phyloP scores from a whole-genome alignment of 2,113 vertebrate genomes.

The Peromyscus leucopus region DNA sequence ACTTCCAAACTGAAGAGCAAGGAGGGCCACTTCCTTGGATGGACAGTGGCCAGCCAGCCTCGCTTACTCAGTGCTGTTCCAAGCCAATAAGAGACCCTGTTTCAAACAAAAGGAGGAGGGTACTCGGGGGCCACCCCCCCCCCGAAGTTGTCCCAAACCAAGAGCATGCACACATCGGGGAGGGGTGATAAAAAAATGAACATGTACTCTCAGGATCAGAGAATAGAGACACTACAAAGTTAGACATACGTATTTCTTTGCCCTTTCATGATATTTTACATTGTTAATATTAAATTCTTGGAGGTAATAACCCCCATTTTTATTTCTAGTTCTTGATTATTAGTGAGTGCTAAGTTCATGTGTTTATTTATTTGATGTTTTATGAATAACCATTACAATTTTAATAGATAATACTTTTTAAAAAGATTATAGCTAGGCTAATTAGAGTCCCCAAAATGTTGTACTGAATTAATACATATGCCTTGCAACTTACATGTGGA shows the following conservation, averaged over 20 bases:
- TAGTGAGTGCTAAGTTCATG: neutral
- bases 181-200: no score
- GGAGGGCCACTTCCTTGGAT: no score
- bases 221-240: no score
- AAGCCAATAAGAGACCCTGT: neutral
- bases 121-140: no score
- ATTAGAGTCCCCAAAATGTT: neutral
- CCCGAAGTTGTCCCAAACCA: no score
- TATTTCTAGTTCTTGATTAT: slow-evolving; percentile 17
- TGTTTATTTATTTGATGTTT: neutral
- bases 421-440: neutral
- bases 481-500: neutral
- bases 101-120: neutral
- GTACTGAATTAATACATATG: neutral
- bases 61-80: no score
- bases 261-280: neutral
- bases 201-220: neutral
- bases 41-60: no score
- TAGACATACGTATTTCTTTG: neutral
- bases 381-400: neutral
- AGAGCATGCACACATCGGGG: no score
- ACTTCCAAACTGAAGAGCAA: no score
- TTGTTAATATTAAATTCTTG: neutral
- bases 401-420: neutral
- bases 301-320: neutral